Evolutionary conservation across 2,888 invertebrate genomes (phyloP), one percentile per base, ranked within the genome.

Genomic region (Eupithecia dodoneata): DNA sequence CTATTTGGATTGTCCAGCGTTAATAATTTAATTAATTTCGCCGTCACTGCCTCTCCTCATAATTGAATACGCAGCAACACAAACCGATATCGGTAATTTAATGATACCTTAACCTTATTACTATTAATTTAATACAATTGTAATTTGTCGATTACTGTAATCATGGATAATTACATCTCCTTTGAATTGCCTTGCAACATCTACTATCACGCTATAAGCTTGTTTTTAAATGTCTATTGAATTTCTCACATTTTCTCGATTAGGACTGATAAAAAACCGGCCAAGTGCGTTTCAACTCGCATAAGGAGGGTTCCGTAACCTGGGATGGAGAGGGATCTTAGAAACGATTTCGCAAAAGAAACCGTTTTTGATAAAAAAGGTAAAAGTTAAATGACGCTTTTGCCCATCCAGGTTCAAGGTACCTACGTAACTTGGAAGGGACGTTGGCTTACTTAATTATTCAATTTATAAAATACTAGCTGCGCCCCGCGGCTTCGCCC

Each of bases 91-190:
- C 45, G 9, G 45, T 18, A 45, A 45, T 42, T 18, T 47, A 72
- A 72, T 69, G 49, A 63, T 44, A 15, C 76, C 70, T 70, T 71
- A 44, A 59, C 74, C 66, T 47, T 18, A 59, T 67, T 77, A 77
- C 70, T 18, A 72, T 70, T 72, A 52, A 77, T 75, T 70, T 63
- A 67, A 65, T 69, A 10, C 30, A 72, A 55, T 59, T 59, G 55
- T 74, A 72, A 77, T 72, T 72, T 69, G 71, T 72, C 72, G 72
- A 77, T 77, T 72, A 74, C 42, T 13, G 47, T 65, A 77, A 77
- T 74, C 74, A 59, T 49, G 18, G 59, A 55, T 74, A 47, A 55
- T 71, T 55, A 66, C 65, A 30, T 47, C 70, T 13, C 42, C 59
- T 47, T 77, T 67, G 49, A 72, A 42, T 55, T 41, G 30, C 67